Conservation (phyloP, 2,113 vertebrate genomes). For the Scolopax mira region DNA sequence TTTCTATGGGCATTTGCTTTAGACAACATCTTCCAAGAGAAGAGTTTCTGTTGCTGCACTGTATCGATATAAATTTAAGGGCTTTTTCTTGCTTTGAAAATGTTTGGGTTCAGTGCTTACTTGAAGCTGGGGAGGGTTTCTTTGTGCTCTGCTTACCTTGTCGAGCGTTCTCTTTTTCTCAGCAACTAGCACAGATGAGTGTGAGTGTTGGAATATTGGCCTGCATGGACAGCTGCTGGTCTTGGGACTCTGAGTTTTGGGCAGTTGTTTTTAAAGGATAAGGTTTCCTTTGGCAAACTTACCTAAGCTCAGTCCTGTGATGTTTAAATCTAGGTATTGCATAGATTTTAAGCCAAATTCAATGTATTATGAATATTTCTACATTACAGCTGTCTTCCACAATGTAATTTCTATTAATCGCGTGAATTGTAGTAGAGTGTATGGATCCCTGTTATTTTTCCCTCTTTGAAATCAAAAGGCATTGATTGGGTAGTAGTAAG, state of each 20-base stretch:
- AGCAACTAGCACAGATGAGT: not conserved
- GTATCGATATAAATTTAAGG: not conserved
- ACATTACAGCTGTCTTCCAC: not conserved
- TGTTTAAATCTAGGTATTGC: not conserved
- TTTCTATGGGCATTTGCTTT: not conserved
- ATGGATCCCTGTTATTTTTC: not conserved
- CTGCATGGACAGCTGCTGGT: not conserved
- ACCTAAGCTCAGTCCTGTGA: not conserved
- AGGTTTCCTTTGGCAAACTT: not conserved
- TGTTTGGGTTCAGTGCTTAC: not conserved
- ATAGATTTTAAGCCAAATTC: not conserved
- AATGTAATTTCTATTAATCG: not conserved
- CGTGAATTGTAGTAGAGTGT: not conserved
- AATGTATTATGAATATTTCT: not conserved
- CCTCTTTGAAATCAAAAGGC: not conserved
- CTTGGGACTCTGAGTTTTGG: not conserved
- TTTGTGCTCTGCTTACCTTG: not conserved
- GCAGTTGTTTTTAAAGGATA: not conserved
- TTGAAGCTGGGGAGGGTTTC: not conserved
- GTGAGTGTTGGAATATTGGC: not conserved
- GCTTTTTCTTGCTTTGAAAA: not conserved
- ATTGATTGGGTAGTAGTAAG: accelerated
- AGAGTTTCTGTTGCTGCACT: not conserved
- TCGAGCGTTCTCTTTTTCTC: not conserved
- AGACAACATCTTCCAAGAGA: not conserved